Percentiles rank a stretch among this genome's conserved stretches.
phyloP scores from a whole-genome alignment of 2,797 vertebrate species.

The Mareca strepera region DNA sequence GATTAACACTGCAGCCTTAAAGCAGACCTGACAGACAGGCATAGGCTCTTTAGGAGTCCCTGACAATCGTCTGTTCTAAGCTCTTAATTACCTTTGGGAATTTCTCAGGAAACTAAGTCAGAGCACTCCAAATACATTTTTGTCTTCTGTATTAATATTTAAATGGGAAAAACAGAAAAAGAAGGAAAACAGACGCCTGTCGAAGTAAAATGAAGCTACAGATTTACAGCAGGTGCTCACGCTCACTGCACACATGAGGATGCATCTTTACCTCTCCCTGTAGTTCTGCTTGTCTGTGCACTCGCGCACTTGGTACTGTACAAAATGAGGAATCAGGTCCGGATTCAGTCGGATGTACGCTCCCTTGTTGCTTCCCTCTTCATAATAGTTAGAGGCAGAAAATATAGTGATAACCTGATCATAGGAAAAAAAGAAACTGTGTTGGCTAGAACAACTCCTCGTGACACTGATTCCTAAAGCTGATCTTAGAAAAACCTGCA shows the following conservation, averaged over 20 bases:
- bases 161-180: background rate
- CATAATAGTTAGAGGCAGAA: conserved; percentile 99
- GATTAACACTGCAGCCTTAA: conserved; percentile 19
- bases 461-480: background rate
- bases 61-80: background rate
- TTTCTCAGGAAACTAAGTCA: background rate
- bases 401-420: conserved; percentile 94
- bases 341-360: conserved; percentile 91
- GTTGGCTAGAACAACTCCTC: background rate
- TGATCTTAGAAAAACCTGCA: background rate
- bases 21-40: background rate
- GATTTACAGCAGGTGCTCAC: background rate
- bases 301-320: conserved; percentile 92
- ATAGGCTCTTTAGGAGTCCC: background rate
- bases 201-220: background rate
- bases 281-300: conserved; percentile 83
- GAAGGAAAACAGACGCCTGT: background rate
- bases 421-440: background rate
- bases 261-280: conserved; percentile 83
- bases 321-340: conserved; percentile 86
- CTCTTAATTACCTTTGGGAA: background rate
- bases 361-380: conserved; percentile 95
- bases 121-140: background rate
- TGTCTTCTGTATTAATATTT: background rate
- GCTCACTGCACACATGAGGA: background rate